These are phyloP conservation scores for Hydractinia symbiolongicarpus DNA, from an alignment of 30 jellyfish, hydroid and myxozoan species.

Conservation along the genomic window DNA sequence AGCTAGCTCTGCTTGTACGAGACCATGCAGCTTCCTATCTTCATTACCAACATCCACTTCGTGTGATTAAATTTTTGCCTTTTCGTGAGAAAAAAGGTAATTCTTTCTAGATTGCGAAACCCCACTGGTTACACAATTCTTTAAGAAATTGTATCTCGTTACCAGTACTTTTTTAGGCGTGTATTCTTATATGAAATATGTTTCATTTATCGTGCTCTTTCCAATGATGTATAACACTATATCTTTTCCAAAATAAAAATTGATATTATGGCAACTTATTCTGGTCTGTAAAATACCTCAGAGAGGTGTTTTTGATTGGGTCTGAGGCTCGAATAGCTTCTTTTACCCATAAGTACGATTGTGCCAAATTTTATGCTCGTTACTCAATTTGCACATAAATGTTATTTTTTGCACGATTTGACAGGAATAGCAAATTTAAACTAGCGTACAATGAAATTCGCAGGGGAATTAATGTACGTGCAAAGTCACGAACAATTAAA, in stretches of 20 bases:
- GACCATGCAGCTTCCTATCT: slow-evolving; percentile 23
- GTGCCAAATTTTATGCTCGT: no score
- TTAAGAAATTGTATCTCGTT: background rate
- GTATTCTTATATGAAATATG: background rate
- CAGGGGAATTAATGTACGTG: no score
- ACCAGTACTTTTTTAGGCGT: background rate
- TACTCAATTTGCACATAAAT: no score
- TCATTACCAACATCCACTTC: background rate
- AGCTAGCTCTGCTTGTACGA: slow-evolving; percentile 34
- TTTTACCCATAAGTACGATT: no score
- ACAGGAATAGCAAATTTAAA: no score
- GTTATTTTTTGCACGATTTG: no score
- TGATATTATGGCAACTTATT: background rate
- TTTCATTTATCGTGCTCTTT: background rate
- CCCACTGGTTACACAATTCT: background rate
- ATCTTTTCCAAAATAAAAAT: background rate
- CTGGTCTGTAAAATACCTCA: background rate
- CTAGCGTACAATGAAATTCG: no score
- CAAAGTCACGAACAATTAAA: no score
- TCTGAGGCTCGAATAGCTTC: no score
- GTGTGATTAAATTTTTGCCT: background rate
- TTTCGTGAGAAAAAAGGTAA: background rate
- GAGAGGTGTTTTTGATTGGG: no score
- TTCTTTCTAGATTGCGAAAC: background rate
- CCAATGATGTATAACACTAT: slow-evolving; percentile 3